These are phyloP conservation scores for Neoitamus cyanurus DNA, from an alignment of 2,888 invertebrate species.

Conservation along the genomic window DNA sequence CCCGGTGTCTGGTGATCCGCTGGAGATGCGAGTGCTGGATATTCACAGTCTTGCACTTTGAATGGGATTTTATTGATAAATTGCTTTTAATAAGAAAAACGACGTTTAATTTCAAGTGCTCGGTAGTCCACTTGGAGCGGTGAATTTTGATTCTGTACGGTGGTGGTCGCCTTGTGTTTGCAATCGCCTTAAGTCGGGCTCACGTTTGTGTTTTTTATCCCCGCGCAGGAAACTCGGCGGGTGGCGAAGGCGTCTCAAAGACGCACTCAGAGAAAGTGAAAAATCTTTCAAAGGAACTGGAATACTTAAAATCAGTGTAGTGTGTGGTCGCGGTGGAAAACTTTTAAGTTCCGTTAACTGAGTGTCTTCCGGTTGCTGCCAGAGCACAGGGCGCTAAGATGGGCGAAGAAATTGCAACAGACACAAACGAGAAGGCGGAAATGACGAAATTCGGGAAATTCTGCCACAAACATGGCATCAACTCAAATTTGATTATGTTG, in stretches of 20 bases:
- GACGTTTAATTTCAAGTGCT: constrained; percentile 63
- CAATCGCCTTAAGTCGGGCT: neutral
- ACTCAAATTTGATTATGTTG: constrained; percentile 82
- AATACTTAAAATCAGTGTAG: constrained; percentile 2
- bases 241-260: neutral
- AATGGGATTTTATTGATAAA: constrained; percentile 65
- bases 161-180: neutral
- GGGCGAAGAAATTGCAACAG: constrained; percentile 61
- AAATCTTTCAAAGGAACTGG: neutral
- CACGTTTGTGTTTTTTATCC: neutral
- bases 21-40: constrained; percentile 10
- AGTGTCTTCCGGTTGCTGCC: neutral
- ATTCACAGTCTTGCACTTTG: constrained; percentile 44
- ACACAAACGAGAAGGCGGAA: constrained; percentile 59
- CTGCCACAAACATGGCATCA: constrained; percentile 71
- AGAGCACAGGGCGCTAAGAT: constrained; percentile 55
- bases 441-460: constrained; percentile 62
- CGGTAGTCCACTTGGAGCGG: constrained; percentile 49
- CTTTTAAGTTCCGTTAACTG: neutral
- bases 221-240: neutral
- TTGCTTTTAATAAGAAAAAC: constrained; percentile 66
- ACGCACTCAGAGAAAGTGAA: neutral
- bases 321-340: neutral
- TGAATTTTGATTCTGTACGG: constrained; percentile 41
- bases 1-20: neutral